Base-by-base conservation (phyloP, 2,113 vertebrate species). In the Syrmaticus mikado region DNA sequence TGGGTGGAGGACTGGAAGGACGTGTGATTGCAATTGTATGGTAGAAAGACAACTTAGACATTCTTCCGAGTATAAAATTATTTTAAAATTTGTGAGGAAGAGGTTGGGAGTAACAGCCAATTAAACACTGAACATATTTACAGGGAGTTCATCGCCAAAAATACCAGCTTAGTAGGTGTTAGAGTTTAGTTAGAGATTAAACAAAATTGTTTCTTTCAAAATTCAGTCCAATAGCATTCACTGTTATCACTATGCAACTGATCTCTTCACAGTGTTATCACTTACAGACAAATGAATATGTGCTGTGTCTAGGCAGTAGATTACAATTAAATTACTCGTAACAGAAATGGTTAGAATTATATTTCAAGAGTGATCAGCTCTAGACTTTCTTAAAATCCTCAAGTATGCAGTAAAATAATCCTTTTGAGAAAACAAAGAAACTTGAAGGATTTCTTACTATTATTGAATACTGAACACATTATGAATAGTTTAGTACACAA, bases 401-500 rank as follows among this genome's bases (percentile, higher is more conserved):
- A 48, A 78, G 24, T 60, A 28, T 76, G 10, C 8, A 57, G 28
- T 16, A 84, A 80, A 78, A 61, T 53, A 86, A 38, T 13, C 20
- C 50, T 70, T 75, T 30, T 48, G 9, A 48, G 40, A 76, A 19
- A 62, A 38, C 34, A 89, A 4, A 68, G 21, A 91, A 70, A 45
- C 89, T 30, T 57, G 46, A 82, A 34, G 18, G 65, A 83, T 85
- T 82, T 89, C 70, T 13, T 65, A 3, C 7, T 70, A 40, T 13
- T 43, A 65, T 81, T 92, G 45, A 66, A 52, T 78, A 80, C 10
- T 32, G 17, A 57, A 52, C 24, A 48, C 19, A 9, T 53, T 32
- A 55, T 82, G 52, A 91, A 87, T 92, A 85, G 74, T 87, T 93
- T 45, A 91, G 11, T 41, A 50, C 27, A 36, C 41, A 10, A 82